phyloP scores from a whole-genome alignment of 2,888 invertebrate genomes.

The Macrosiphum euphorbiae region DNA sequence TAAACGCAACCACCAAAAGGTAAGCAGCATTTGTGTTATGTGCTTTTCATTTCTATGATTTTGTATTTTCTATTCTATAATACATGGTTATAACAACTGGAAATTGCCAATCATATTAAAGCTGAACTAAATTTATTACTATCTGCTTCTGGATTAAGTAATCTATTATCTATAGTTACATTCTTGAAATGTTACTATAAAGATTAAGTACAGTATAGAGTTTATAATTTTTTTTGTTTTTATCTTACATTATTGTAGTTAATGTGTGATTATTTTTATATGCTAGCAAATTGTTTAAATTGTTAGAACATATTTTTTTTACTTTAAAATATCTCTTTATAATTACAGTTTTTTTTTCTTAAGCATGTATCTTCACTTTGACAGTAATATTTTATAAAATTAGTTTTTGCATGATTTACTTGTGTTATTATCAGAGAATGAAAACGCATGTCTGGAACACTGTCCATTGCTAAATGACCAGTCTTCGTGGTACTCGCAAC shows the following conservation, averaged over 20 bases:
- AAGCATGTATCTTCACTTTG: constrained; percentile 30
- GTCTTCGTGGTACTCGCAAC: constrained; percentile 59
- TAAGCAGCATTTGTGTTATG: constrained; percentile 29
- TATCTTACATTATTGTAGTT: not conserved
- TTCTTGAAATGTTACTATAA: not conserved
- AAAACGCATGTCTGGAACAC: constrained; percentile 60
- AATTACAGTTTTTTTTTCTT: constrained; percentile 9
- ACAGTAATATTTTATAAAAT: not conserved
- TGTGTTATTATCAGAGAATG: constrained; percentile 64
- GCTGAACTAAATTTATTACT: not conserved
- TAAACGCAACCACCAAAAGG: constrained; percentile 32
- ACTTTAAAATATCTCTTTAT: not conserved
- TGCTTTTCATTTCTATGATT: constrained; percentile 13
- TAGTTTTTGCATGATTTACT: constrained; percentile 63
- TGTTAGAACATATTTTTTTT: not conserved
- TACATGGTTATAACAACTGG: not conserved
- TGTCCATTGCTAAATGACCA: constrained; percentile 57
- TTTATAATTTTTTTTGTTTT: not conserved
- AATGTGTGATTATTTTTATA: not conserved
- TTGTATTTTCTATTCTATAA: not conserved
- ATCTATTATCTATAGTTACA: not conserved
- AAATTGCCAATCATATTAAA: not conserved
- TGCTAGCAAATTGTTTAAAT: constrained; percentile 3
- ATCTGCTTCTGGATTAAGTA: not conserved
- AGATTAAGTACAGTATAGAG: not conserved